Base-by-base conservation (phyloP, 2,888 invertebrate species). In the Tridacna crocea region DNA sequence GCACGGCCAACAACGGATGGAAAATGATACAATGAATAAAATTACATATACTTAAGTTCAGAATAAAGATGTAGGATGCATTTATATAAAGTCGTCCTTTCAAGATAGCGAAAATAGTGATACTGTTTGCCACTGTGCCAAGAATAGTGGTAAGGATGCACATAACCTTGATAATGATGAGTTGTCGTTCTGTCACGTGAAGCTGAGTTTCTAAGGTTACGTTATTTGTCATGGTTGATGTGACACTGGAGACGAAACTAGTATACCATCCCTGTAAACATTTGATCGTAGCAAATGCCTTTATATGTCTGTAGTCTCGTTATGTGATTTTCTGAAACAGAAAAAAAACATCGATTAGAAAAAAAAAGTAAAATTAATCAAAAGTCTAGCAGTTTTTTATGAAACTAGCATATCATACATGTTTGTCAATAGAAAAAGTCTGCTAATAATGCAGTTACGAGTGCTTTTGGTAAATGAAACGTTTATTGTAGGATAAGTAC, bases 11-110 rank as follows among this genome's bases (percentile, higher is more conserved):
- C 2, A 88, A 55, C 6, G 87, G 85, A 24, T 84, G 80, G 19
- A 84, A 79, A 22, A 85, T 72, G 19, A 78, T 72, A 68, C 85
- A 87, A 3, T 85, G 84, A 11, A 90, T 70, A 1, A 83, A 79
- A 75, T 89, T 88, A 60, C 83, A 80, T 3, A 88, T 55, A 46
- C 83, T 83, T 19, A 90, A 79, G 76, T 90, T 90, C 0, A 90
- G 77, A 12, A 90, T 84, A 63, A 89, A 90, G 8, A 85, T 24
- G n/a, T 86, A 87, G 4, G 86, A 87, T 0, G 84, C 82, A 68
- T 88, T 81, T 47, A 75, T 77, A 70, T 90, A 80, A 4, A 88
- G 74, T 63, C 80, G 78, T 27, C 81, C 85, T 58, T 77, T 85
- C 22, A 86, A 12, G 11, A 90, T 84, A 19, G 86, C 86, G 19